Evolutionary conservation across 1,140 invertebrate species (phyloP), one percentile per base, ranked within the genome.

Genomic region (Drosophila tristis): DNA sequence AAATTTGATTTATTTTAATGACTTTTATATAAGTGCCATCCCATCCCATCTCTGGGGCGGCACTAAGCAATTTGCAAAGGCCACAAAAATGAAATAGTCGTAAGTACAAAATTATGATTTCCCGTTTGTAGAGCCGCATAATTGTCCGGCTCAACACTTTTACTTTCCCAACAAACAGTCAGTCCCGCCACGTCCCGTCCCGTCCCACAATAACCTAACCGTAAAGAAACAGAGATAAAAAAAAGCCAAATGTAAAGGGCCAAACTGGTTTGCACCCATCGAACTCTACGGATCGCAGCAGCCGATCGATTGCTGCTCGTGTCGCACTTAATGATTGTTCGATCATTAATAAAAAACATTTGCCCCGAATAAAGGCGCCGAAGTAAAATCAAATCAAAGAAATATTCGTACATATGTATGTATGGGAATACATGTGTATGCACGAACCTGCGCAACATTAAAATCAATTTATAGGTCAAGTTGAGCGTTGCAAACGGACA

Each of bases 401-500:
- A 48, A 49, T 11, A 57, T 20, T 23, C 48, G 35, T 4, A 4
- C 11, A 11, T 13, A 7, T 39, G 35, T 39, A 7, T 13, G 31
- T 31, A 9, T 35, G 31, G 2, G 31, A 2, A 11, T 35, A 11
- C 8, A 7, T 31, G 9, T 11, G 31, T 35, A 4, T 35, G 43
- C 47, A 64, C 70, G 81, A 86, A 68, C 82, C 82, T 87, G 84
- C 79, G 80, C 84, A 87, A 87, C 84, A 84, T 89, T 39, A 79
- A 89, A 87, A 90, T 84, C 84, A 87, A 87, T 87, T 87, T 87
- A 87, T 87, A 87, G 82, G 82, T 87, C 82, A 87, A 87, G 82
- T 87, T 87, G 82, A 85, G 80, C 80, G 64, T 76, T 76, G 51
- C 47, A 35, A 43, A 51, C 16, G 57, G 39, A 43, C 25, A 62